phyloP scores from a whole-genome alignment of 2,888 invertebrate genomes.

The Steinernema carpocapsae region DNA sequence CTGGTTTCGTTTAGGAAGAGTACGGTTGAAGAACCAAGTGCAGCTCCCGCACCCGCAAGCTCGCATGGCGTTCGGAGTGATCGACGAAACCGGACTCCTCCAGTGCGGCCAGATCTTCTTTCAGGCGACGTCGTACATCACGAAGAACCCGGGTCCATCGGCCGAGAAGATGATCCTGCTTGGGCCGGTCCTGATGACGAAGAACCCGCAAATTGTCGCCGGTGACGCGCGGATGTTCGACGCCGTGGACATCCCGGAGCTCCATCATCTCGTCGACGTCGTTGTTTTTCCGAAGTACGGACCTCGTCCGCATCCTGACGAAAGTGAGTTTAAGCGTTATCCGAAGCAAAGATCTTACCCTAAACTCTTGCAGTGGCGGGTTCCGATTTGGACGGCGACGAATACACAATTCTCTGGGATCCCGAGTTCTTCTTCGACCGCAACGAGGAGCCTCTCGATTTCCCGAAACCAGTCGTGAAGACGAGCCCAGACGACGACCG shows the following conservation, averaged over 20 bases:
- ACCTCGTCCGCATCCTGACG: slow-evolving; percentile 70
- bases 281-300: slow-evolving; percentile 71
- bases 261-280: slow-evolving; percentile 69
- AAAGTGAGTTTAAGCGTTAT: no score
- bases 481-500: slow-evolving; percentile 5
- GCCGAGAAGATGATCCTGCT: neutral
- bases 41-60: slow-evolving; percentile 46
- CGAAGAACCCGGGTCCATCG: neutral
- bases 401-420: no score
- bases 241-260: slow-evolving; percentile 64
- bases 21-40: slow-evolving; percentile 51
- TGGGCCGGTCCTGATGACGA: slow-evolving; percentile 70
- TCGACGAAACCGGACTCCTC: slow-evolving; percentile 63
- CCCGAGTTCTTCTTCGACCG: slow-evolving; percentile 65
- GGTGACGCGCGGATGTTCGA: slow-evolving; percentile 70
- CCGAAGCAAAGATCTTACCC: no score
- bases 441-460: slow-evolving; percentile 55
- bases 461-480: slow-evolving; percentile 1
- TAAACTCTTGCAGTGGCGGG: no score
- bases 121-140: slow-evolving; percentile 54
- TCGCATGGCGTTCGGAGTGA: slow-evolving; percentile 65
- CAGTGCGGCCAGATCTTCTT: slow-evolving; percentile 64
- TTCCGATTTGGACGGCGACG: no score
- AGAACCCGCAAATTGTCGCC: slow-evolving; percentile 71
- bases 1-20: neutral